Evolutionary conservation across 2,888 invertebrate genomes (phyloP).

Genomic region (Nemotelus pantherinus): DNA sequence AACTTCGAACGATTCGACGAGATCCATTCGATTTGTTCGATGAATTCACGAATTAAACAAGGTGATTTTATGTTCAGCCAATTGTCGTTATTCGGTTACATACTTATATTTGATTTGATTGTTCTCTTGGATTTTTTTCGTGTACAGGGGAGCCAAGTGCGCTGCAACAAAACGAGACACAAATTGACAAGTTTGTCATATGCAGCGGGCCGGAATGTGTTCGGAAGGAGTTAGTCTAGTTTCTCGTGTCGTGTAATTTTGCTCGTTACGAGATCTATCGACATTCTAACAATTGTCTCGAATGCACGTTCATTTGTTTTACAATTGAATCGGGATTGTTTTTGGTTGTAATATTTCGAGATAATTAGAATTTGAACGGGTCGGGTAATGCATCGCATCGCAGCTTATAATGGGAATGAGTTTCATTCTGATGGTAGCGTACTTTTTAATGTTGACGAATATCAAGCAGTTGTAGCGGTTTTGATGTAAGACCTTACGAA

Average conservation of each 20-base stretch:
- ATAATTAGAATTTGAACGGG: slow-evolving; percentile 12
- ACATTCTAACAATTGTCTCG: slow-evolving; percentile 32
- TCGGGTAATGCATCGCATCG: no score
- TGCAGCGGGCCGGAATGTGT: not conserved
- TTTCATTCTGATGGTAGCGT: no score
- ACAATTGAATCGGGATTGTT: slow-evolving; percentile 41
- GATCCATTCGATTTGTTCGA: slow-evolving; percentile 9
- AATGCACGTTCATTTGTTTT: slow-evolving; percentile 43
- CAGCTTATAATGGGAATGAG: no score
- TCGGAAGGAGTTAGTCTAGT: not conserved
- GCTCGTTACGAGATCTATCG: slow-evolving; percentile 38
- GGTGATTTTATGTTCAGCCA: slow-evolving; percentile 14
- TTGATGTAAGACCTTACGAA: no score
- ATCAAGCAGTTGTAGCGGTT: no score
- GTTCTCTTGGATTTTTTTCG: no score
- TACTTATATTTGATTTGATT: no score
- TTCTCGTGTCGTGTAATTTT: slow-evolving; percentile 4
- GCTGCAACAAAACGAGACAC: slow-evolving; percentile 13
- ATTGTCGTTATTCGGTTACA: not conserved
- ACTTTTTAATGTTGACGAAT: no score
- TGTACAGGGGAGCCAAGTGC: slow-evolving; percentile 11
- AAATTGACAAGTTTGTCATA: slow-evolving; percentile 42
- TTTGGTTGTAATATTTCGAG: slow-evolving; percentile 16
- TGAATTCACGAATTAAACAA: slow-evolving; percentile 31
- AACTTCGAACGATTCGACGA: not conserved